Conservation (phyloP, 2,797 vertebrate genomes). For the Pantherophis vulpinus region DNA sequence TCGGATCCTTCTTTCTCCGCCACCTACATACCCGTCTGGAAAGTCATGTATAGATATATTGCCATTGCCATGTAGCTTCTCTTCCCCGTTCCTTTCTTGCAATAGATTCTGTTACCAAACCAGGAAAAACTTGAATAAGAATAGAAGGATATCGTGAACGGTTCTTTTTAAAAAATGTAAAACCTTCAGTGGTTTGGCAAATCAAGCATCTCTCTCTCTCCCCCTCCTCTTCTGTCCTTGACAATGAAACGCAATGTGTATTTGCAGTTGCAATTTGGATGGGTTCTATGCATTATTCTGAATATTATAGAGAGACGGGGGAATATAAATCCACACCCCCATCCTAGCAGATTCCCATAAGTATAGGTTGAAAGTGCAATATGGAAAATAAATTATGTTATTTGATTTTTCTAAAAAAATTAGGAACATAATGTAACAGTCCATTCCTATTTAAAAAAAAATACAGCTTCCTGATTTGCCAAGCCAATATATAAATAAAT, state of each 20-base stretch:
- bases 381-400: not conserved
- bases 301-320: not conserved
- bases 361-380: not conserved
- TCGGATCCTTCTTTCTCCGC: not conserved
- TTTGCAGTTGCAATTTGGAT: not conserved
- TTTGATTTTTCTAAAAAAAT: not conserved
- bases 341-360: not conserved
- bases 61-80: not conserved
- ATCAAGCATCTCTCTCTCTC: not conserved
- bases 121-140: not conserved
- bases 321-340: not conserved
- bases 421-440: not conserved
- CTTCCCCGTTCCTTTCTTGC: not conserved
- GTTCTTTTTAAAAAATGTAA: not conserved
- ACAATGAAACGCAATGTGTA: slow-evolving; percentile 12
- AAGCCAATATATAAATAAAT: not conserved
- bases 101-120: not conserved
- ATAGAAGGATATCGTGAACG: not conserved
- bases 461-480: not conserved
- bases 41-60: not conserved
- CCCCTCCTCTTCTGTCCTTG: not conserved
- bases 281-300: slow-evolving; percentile 4
- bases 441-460: not conserved
- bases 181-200: not conserved
- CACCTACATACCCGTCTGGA: not conserved